Base-by-base conservation (phyloP, 2,888 invertebrate species). In the Drosophila neotestacea region DNA sequence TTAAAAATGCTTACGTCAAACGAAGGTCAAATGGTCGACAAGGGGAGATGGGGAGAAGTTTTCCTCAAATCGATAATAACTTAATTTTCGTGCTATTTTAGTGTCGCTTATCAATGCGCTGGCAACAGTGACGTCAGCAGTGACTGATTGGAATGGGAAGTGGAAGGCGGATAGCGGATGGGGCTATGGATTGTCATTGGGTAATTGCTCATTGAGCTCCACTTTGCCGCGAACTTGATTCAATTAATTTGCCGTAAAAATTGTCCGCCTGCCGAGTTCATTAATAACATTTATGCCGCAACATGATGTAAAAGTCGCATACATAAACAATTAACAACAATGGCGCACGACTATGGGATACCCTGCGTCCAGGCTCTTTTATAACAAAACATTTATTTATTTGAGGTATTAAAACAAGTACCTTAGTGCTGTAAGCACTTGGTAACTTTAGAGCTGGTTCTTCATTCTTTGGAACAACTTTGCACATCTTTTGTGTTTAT, bases 141-240 rank as follows among this genome's bases (percentile, higher is more conserved):
- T 2, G 34, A 30, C 10, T 16, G 27, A 7, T 5, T n/a, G 27
- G 13, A 28, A 0, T 10, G n/a, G 7, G 42, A 39, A 39, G 16
- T 30, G 30, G 39, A 39, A 36, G n/a, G 28, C 34, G 34, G n/a
- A 36, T 22, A 10, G 7, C 22, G 34, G n/a, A 11, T 34, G 22
- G 4, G n/a, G 13, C 13, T 38, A 38, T 39, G 52, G n/a, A 2
- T 10, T 52, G 34, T 50, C 38, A 63, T 59, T 68, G 73, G 32
- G 67, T 82, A 85, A 84, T 84, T 88, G 88, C 73, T 73, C 84
- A 84, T 79, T 85, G 71, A 79, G 77, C 64, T 69, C 22, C 61
- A 79, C 58, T 82, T 77, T 68, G 47, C 69, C 65, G 63, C 46
- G 58, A 72, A 59, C 70, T 82, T 76, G 63, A 84, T 84, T 84